A percentile compares a stretch with the other conserved stretches of the same genome.
Conservation (phyloP, 1,140 invertebrate species). For the Apis florea region DNA sequence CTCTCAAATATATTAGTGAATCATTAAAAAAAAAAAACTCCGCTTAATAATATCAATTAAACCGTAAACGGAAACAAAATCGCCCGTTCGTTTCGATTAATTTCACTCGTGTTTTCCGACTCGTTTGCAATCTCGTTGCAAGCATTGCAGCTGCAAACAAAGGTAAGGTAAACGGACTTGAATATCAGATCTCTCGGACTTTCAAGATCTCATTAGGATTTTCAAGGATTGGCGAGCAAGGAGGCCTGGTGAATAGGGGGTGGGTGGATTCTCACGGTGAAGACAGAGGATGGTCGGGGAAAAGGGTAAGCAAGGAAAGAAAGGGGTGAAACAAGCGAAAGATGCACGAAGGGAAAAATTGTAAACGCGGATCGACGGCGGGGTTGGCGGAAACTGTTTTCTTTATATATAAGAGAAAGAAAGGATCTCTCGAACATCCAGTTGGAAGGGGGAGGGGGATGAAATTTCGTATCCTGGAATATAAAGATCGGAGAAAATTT, state of each 20-base stretch:
- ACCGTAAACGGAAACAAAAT: neutral
- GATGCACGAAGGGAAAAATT: slow-evolving; percentile 17
- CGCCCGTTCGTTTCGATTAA: neutral
- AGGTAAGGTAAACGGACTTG: slow-evolving; percentile 45
- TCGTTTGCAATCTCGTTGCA: slow-evolving; percentile 47
- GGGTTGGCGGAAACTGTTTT: neutral
- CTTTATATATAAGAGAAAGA: neutral
- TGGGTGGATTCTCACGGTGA: slow-evolving; percentile 27
- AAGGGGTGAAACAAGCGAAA: slow-evolving; percentile 27
- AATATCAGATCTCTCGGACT: slow-evolving; percentile 54
- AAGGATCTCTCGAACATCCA: neutral
- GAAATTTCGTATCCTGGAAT: neutral
- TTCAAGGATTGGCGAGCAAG: slow-evolving; percentile 42
- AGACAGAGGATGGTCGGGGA: neutral
- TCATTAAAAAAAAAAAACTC: too few relatives aligned
- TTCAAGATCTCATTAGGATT: slow-evolving; percentile 64
- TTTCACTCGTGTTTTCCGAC: slow-evolving; percentile 44
- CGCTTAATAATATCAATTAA: too few relatives aligned
- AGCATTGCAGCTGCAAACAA: slow-evolving; percentile 42
- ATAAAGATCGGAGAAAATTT: neutral
- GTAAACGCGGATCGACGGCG: neutral
- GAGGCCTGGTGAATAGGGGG: slow-evolving; percentile 6
- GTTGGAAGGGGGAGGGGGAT: too few relatives aligned
- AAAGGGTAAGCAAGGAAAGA: neutral
- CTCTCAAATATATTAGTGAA: too few relatives aligned